Evolutionary conservation across 2,113 vertebrate species (phyloP).

Genomic region (Theristicus caerulescens): DNA sequence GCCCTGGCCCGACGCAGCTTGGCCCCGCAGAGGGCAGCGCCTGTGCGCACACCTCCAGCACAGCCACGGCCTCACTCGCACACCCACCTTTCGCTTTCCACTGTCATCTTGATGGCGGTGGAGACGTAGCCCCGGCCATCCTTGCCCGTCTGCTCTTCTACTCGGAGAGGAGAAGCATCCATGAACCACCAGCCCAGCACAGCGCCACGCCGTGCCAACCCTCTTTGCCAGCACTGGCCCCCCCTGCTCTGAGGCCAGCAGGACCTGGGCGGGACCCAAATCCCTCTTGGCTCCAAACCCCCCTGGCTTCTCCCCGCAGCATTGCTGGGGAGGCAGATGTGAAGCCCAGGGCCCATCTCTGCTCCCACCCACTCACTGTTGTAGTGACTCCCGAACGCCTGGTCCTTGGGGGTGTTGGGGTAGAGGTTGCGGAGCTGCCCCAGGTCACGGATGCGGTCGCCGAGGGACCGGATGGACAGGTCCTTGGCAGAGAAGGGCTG

Average conservation of each 20-base stretch:
- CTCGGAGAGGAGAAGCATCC: background rate
- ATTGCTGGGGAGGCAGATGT: background rate
- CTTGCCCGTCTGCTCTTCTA: slow-evolving; percentile 76
- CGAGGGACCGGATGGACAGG: slow-evolving; percentile 88
- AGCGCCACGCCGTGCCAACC: background rate
- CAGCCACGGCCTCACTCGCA: rapidly evolving
- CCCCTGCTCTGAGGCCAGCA: background rate
- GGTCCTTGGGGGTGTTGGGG: slow-evolving; percentile 82
- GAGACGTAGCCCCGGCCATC: slow-evolving; percentile 75
- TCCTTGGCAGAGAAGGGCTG: slow-evolving; percentile 93
- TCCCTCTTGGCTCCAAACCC: background rate
- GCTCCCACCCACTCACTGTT: slow-evolving; percentile 77
- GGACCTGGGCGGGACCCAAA: background rate
- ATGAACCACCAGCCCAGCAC: background rate
- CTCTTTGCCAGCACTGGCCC: background rate
- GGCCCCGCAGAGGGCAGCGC: background rate
- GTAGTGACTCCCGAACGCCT: slow-evolving; percentile 87
- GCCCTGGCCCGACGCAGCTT: background rate
- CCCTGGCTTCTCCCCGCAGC: rapidly evolving
- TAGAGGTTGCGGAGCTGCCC: slow-evolving; percentile 83
- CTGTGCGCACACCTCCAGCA: rapidly evolving
- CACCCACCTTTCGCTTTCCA: slow-evolving; percentile 69
- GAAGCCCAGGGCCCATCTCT: background rate
- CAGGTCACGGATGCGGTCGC: slow-evolving; percentile 90
- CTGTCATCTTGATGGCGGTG: slow-evolving; percentile 76